phyloP scores from a whole-genome alignment of 2,113 vertebrate genomes.

The Tauraco erythrolophus region DNA sequence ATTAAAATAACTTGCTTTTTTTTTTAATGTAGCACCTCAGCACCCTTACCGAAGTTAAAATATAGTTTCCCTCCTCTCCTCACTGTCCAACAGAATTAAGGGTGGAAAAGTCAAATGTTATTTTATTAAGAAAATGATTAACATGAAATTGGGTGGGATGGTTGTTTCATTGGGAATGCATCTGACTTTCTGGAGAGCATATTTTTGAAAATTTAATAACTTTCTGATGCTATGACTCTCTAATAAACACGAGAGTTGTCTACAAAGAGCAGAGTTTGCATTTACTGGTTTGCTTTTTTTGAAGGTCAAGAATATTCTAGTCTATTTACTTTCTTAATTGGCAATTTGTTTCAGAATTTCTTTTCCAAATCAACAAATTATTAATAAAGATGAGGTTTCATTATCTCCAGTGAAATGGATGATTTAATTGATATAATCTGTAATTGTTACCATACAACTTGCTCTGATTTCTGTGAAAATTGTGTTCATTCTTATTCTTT shows the following conservation, averaged over 20 bases:
- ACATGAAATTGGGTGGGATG: neutral
- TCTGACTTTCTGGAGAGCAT: neutral
- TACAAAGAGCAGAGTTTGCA: neutral
- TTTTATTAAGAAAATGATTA: neutral
- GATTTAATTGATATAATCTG: neutral
- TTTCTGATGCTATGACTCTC: neutral
- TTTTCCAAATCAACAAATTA: neutral
- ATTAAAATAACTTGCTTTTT: neutral
- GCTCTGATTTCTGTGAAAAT: neutral
- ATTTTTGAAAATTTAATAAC: neutral
- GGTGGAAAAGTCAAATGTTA: neutral
- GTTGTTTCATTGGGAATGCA: neutral
- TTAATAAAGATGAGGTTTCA: neutral
- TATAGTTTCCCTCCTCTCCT: neutral
- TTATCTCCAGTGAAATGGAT: conserved; percentile 2
- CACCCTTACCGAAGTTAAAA: neutral
- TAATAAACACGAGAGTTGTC: neutral
- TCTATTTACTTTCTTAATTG: neutral
- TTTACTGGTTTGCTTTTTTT: neutral
- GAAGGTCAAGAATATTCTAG: neutral
- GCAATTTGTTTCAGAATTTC: neutral
- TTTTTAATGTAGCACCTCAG: neutral
- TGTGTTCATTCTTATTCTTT: neutral
- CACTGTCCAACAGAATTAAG: neutral
- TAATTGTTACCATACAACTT: neutral